Base-by-base conservation (phyloP, 2,888 invertebrate genomes). In the Iphiclides podalirius region DNA sequence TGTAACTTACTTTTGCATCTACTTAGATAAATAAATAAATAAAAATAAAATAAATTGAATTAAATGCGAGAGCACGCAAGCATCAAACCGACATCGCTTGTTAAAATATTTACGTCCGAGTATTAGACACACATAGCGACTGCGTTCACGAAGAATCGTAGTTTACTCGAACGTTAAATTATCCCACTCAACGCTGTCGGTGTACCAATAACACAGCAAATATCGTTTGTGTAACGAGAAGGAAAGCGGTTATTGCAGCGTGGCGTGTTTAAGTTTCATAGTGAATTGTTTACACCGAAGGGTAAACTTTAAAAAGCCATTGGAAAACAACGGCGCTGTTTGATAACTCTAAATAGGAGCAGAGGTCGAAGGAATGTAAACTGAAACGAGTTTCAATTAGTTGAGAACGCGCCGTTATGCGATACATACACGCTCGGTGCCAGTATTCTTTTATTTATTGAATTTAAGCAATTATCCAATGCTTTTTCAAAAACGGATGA, bases 221-320 rank as follows among this genome's bases (percentile, higher is more conserved):
- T 39, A 35, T 47, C 15, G 38, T 34, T 51, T 52, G 48, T 54
- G 47, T 72, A 61, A 60, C 61, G 58, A 57, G 51, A 49, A 57
- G 51, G 47, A 53, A 63, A 60, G n/a, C n/a, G n/a, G 54, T 66
- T 66, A 70, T 66, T 52, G 67, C 48, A 17, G 55, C 46, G 59
- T 75, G 52, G 75, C 76, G 69, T 75, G 76, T 65, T 59, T 59
- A 52, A 58, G 50, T 45, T 52, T 61, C 57, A 66, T 71, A 57
- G 57, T 60, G 61, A 65, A 63, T 64, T 64, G 59, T 66, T 60
- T 67, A 64, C 65, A 65, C 65, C 60, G 60, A 59, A 58, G 54
- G 55, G 59, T 61, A 41, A 36, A 50, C 26, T 50, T 41, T 36
- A 20, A 41, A 40, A 51, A 41, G 1, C 16, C 15, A 44, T 46